A percentile compares a stretch with the other conserved stretches of the same genome.
Conservation (phyloP, 2,113 vertebrate genomes). For the Poecile atricapillus region DNA sequence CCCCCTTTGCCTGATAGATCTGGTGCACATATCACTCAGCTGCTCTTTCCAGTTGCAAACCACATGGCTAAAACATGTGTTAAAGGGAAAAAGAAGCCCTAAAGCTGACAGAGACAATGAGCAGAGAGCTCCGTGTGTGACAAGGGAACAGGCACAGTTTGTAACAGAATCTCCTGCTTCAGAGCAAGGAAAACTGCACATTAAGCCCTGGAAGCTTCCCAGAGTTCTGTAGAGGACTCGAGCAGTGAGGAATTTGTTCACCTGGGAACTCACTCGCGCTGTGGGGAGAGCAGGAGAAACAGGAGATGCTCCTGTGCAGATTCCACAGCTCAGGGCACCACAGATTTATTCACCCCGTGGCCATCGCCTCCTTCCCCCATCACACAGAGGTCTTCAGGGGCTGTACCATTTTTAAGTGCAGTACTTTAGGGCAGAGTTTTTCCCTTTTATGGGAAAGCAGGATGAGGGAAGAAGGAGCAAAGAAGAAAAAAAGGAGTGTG, state of each 20-base stretch:
- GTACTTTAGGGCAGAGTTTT: background rate
- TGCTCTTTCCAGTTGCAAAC: background rate
- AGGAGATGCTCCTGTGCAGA: background rate
- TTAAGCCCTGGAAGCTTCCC: background rate
- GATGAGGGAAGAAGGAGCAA: background rate
- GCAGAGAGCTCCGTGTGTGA: background rate
- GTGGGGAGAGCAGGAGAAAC: background rate
- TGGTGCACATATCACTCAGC: background rate
- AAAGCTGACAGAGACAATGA: background rate
- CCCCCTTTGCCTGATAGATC: background rate
- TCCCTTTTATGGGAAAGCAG: background rate
- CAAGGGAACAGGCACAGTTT: background rate
- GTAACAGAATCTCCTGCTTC: background rate
- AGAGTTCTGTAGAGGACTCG: background rate
- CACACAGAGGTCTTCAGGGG: rapidly evolving
- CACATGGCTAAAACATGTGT: background rate
- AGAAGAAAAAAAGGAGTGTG: background rate
- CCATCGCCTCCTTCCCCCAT: background rate
- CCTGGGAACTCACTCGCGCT: background rate
- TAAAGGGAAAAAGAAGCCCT: background rate
- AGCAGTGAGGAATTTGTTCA: background rate
- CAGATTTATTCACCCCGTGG: rapidly evolving
- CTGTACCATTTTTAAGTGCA: background rate
- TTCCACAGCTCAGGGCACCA: background rate
- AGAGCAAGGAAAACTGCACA: background rate